Conservation (phyloP, 1,140 invertebrate genomes). For the Zaprionus inermis region DNA sequence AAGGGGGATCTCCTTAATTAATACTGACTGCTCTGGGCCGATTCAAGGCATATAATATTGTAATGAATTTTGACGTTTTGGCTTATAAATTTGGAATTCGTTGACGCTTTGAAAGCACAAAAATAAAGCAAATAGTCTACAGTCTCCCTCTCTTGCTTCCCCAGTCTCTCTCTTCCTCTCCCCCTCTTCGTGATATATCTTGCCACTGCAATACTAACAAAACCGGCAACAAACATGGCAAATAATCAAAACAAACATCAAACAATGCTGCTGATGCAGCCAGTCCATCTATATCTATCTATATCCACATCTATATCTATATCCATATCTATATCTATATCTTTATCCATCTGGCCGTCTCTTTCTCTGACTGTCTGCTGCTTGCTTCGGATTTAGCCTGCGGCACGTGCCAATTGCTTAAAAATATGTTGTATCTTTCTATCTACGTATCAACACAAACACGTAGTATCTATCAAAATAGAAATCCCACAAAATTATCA, state of each 20-base stretch:
- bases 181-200: conserved; percentile 28
- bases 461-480: conserved; percentile 18
- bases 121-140: no score
- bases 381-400: conserved; percentile 56
- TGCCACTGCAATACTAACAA: background rate
- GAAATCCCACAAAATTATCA: conserved; percentile 26
- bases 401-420: conserved; percentile 65
- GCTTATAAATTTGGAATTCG: no score
- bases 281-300: conserved; percentile 8
- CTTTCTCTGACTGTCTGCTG: conserved; percentile 8
- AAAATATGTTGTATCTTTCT: conserved; percentile 23
- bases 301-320: conserved; percentile 10
- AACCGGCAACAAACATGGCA: conserved; percentile 12
- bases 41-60: no score
- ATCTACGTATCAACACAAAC: background rate
- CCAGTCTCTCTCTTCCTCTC: background rate
- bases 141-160: background rate
- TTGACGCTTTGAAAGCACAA: no score
- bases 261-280: conserved; percentile 22
- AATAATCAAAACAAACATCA: conserved; percentile 36
- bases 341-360: background rate
- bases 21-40: no score
- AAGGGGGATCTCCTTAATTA: background rate
- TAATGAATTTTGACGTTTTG: no score
- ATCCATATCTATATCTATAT: conserved; percentile 10